Evolutionary conservation across 2,797 vertebrate species (phyloP).

Genomic region (Clarias pachynema): DNA sequence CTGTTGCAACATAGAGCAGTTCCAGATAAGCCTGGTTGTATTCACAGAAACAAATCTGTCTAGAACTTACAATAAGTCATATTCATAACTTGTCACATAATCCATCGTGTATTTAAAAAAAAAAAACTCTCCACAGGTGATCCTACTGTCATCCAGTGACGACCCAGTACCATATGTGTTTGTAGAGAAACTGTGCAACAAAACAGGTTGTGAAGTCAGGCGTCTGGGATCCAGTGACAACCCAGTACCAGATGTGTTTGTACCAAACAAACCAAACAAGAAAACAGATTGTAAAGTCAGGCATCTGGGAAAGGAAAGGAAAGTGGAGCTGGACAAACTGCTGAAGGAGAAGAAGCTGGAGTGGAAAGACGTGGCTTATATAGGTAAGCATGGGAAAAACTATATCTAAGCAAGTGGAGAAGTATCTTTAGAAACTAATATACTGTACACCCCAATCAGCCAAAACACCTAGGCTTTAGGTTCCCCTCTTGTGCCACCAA

Average conservation of each 20-base stretch:
- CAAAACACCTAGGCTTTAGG: too few relatives aligned
- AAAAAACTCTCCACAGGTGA: conserved; percentile 72
- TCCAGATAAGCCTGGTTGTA: not conserved
- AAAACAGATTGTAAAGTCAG: conserved; percentile 69
- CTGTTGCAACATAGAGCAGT: not conserved
- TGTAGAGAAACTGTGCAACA: conserved; percentile 65
- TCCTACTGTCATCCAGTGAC: conserved; percentile 77
- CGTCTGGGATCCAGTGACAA: conserved; percentile 65
- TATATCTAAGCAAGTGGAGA: not conserved
- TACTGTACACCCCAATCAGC: too few relatives aligned
- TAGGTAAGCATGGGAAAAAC: conserved; percentile 74
- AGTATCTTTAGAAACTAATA: not conserved
- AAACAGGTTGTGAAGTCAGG: conserved; percentile 1
- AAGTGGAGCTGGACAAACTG: conserved; percentile 65
- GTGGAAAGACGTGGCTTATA: conserved; percentile 90
- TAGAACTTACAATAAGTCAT: not conserved
- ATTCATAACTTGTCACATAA: not conserved
- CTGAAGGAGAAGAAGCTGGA: conserved; percentile 70
- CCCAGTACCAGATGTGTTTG: conserved; percentile 66
- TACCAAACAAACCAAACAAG: conserved; percentile 66
- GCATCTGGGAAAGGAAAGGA: conserved; percentile 69
- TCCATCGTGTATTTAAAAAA: not conserved
- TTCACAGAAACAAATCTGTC: not conserved
- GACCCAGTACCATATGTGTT: conserved; percentile 69
- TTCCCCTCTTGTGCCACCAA: too few relatives aligned